Conservation (phyloP, 2,888 invertebrate species). For the Mesodorylaimus sp. region DNA sequence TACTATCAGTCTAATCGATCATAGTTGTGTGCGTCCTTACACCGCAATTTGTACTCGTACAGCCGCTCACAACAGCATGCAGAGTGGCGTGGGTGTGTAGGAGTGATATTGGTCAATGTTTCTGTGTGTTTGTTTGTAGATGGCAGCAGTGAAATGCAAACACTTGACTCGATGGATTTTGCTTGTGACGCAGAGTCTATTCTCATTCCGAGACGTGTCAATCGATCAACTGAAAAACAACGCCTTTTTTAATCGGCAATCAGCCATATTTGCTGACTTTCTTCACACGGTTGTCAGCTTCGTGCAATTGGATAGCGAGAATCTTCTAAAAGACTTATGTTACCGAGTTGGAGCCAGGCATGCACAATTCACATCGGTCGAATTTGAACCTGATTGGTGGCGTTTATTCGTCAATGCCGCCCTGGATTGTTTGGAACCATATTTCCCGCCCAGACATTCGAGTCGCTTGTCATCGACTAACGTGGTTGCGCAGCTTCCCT, state of each 20-base stretch:
- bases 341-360: background rate
- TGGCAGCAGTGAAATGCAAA: background rate
- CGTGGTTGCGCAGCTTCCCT: too few relatives aligned
- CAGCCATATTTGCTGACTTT: background rate
- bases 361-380: background rate
- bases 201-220: background rate
- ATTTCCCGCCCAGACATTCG: background rate
- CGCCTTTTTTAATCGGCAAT: background rate
- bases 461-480: too few relatives aligned
- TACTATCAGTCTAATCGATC: too few relatives aligned
- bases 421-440: background rate
- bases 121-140: too few relatives aligned
- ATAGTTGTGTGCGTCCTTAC: too few relatives aligned
- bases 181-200: conserved; percentile 1
- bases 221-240: background rate
- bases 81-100: too few relatives aligned
- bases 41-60: too few relatives aligned
- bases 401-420: conserved; percentile 5
- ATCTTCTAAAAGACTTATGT: background rate
- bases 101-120: too few relatives aligned
- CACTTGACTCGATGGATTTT: background rate
- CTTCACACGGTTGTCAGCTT: conserved; percentile 1
- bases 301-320: background rate
- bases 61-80: too few relatives aligned
- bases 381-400: conserved; percentile 5